Base-by-base conservation (phyloP, 2,797 vertebrate species). In the Decapterus maruadsi region DNA sequence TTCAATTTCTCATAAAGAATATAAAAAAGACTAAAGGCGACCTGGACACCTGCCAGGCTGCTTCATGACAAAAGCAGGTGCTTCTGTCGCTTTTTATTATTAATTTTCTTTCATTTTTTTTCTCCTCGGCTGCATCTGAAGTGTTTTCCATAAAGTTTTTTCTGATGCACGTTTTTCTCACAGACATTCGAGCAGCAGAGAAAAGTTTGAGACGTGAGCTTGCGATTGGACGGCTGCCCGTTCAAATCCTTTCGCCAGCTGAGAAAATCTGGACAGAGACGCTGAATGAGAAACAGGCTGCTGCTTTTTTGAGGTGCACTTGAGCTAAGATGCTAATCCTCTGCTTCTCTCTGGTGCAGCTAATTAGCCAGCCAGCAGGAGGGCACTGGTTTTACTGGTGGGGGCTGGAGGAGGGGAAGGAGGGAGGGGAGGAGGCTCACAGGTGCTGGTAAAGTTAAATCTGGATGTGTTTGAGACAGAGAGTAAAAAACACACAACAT, bases 301-400 rank as follows among this genome's bases (percentile, higher is more conserved):
- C 71, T 34, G 31, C 31, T 26, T 34, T 34, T 66, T 58, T 9
- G 9, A 68, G 71, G 59, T 42, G 55, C 59, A 45, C 74, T 78
- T 11, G 36, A 88, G 77, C 74, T 75, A 72, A 73, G 72, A 78
- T 69, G 69, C 65, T 86, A 77, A 88, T 81, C 72, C 77, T 68
- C 69, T 2, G 26, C 55, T 60, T 69, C 31, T 40, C 77, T 83
- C 80, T 64, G 67, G 51, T 78, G 77, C 79, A 81, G 81, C 81
- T 75, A 60, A 87, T 88, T 87, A 85, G 72, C 72, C 72, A 26
- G 76, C 66, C 82, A 59, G 68, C 65, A 59, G 62, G 29, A 20
- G 72, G 65, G 68, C 43, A 61, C 72, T 76, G 77, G 84, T 85
- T 89, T 62, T 76, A 81, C 66, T 68, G 75, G 81, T 5, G 6